Base-by-base conservation (phyloP, 2,113 vertebrate species). In the Gasterosteus nipponicus region DNA sequence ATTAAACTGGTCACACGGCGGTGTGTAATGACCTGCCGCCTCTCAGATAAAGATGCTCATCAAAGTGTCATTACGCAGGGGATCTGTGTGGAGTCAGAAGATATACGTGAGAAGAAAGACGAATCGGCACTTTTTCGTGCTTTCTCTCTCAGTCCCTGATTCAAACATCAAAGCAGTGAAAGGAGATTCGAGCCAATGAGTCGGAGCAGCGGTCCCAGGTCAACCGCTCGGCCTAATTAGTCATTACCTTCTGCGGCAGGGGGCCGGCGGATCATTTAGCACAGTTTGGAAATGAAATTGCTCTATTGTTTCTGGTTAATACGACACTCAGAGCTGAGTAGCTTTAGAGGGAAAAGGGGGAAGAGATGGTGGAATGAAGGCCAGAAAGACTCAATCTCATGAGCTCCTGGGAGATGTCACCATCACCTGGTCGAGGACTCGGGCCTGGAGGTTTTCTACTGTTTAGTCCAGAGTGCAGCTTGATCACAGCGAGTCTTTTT, bases 231-330 rank as follows among this genome's bases (percentile, higher is more conserved):
- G 38, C n/a, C 54, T 87, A 69, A 84, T 84, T 73, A 77, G 19
- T 67, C 46, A 78, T 84, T 76, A 81, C 68, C 68, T 84, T 69
- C 35, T 14, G 22, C 66, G 68, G 65, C 73, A 42, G 77, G 67
- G 67, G 29, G 69, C 54, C 1, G 63, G 42, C 8, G 7, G 54
- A 46, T 19, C 11, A 78, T 78, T 66, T 51, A 58, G 59, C 33
- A 16, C 60, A 73, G 74, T 73, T n/a, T 44, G 59, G 53, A 63
- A 71, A 4, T 46, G 78, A 69, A 84, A 84, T 76, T 56, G 68
- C 63, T 69, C 78, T 26, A 47, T 79, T 81, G 85, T 87, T 87
- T 84, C 71, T 72, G 2, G 49, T 70, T 78, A 65, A 81, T 8
- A 8, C 44, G 31, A 46, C 2, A 5, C 54, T 3, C 1, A n/a